Evolutionary conservation across 2,888 invertebrate species (phyloP).

Genomic region (Pollenia amentaria): DNA sequence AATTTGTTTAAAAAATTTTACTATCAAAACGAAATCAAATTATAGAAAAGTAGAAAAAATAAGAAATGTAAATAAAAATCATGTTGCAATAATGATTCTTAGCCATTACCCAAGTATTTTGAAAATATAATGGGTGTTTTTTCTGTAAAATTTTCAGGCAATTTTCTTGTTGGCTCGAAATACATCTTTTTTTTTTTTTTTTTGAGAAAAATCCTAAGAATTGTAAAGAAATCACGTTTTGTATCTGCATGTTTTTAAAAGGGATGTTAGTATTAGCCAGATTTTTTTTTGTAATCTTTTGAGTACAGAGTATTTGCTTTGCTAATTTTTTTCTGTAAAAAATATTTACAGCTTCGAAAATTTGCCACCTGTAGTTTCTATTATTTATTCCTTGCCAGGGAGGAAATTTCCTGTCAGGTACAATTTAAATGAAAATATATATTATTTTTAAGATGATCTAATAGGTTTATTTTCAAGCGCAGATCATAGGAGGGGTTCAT

Average conservation of each 20-base stretch:
- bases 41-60: background rate
- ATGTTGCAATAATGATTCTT: conserved; percentile 52
- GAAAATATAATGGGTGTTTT: conserved; percentile 45
- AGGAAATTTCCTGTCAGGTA: conserved; percentile 9
- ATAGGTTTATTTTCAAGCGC: background rate
- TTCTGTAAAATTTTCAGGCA: conserved; percentile 44
- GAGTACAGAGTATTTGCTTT: conserved; percentile 41
- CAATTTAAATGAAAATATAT: conserved; percentile 40
- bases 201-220: conserved; percentile 62
- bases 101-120: background rate
- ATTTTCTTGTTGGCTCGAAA: conserved; percentile 46
- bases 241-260: conserved; percentile 4
- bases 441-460: background rate
- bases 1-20: conserved; percentile 46
- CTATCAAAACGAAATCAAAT: conserved; percentile 36
- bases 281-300: conserved; percentile 49
- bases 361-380: conserved; percentile 60
- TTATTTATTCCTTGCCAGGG: background rate
- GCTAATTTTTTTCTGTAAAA: conserved; percentile 22
- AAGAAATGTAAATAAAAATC: conserved; percentile 40
- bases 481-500: too few relatives aligned
- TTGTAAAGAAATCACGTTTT: conserved; percentile 70
- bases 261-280: conserved; percentile 59
- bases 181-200: background rate
- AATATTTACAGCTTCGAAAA: conserved; percentile 31